Percentiles rank a stretch among this genome's conserved stretches.
phyloP scores from a whole-genome alignment of 2,797 vertebrate genomes.

The Semotilus atromaculatus region DNA sequence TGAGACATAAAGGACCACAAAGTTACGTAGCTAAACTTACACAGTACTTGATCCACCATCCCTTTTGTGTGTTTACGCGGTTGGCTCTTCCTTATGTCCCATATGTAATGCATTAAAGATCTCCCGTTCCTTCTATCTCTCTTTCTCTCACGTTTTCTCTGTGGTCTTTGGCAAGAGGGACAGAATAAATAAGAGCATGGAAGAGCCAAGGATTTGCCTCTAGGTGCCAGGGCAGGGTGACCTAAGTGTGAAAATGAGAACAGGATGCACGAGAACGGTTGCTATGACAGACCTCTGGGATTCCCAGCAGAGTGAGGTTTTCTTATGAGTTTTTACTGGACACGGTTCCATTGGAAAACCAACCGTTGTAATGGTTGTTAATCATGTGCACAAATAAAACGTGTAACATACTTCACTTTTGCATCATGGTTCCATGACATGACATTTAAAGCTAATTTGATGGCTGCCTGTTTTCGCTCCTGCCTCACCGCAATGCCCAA shows the following conservation, averaged over 20 bases:
- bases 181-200: constrained; percentile 27
- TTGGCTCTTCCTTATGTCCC: constrained; percentile 13
- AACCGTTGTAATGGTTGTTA: constrained; percentile 53
- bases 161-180: constrained; percentile 9
- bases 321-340: constrained; percentile 60
- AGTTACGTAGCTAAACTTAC: neutral
- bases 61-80: constrained; percentile 3
- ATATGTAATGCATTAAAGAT: constrained; percentile 23
- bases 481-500: constrained; percentile 35
- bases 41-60: neutral
- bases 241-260: constrained; percentile 62
- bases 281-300: constrained; percentile 52
- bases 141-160: constrained; percentile 26
- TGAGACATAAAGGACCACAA: neutral
- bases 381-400: constrained; percentile 60
- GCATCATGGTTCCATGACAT: constrained; percentile 55
- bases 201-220: constrained; percentile 24
- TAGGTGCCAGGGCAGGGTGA: constrained; percentile 59
- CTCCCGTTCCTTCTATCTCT: neutral
- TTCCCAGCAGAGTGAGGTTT: constrained; percentile 54
- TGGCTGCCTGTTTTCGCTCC: constrained; percentile 49
- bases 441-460: constrained; percentile 60
- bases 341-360: constrained; percentile 52
- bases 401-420: constrained; percentile 41
- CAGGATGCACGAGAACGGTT: constrained; percentile 44